These are phyloP conservation scores for Cheilosia vernalis DNA, from an alignment of 2,888 invertebrate genomes.

Conservation along the genomic window DNA sequence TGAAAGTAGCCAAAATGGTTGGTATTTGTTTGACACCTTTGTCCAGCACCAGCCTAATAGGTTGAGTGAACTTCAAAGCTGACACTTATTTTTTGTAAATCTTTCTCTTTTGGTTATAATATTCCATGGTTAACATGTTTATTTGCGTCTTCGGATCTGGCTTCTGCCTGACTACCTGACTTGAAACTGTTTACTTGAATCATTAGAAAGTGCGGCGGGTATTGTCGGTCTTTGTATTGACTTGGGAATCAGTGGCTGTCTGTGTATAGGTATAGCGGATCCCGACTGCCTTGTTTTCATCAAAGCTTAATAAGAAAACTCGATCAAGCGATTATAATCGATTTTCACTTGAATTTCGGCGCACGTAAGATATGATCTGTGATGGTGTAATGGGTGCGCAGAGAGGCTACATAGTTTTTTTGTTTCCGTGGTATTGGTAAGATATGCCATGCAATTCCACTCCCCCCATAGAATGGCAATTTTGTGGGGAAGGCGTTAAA, in stretches of 20 bases:
- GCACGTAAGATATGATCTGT: slow-evolving; percentile 36
- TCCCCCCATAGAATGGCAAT: no score
- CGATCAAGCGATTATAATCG: slow-evolving; percentile 34
- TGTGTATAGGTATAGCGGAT: slow-evolving; percentile 5
- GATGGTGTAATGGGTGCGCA: slow-evolving; percentile 17
- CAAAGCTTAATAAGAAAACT: slow-evolving; percentile 32
- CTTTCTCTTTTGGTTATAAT: slow-evolving; percentile 31
- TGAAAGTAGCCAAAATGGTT: slow-evolving; percentile 14
- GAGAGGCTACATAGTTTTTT: no score
- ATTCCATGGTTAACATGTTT: slow-evolving; percentile 31
- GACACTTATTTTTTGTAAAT: slow-evolving; percentile 5
- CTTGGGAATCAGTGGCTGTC: not conserved
- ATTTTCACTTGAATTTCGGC: slow-evolving; percentile 34
- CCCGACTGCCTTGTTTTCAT: not conserved
- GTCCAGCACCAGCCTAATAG: not conserved
- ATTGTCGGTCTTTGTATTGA: not conserved
- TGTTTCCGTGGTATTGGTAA: no score
- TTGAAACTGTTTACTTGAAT: slow-evolving; percentile 48
- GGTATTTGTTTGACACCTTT: slow-evolving; percentile 27
- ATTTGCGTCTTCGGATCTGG: slow-evolving; percentile 2
- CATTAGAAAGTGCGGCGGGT: slow-evolving; percentile 44
- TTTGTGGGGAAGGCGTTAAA: no score
- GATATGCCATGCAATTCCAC: no score
- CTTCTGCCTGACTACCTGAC: slow-evolving; percentile 37
- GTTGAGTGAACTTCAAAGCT: slow-evolving; percentile 46